These are phyloP conservation scores for Zaprionus gabonicus DNA, from an alignment of 1,140 invertebrate genomes.

Conservation along the genomic window DNA sequence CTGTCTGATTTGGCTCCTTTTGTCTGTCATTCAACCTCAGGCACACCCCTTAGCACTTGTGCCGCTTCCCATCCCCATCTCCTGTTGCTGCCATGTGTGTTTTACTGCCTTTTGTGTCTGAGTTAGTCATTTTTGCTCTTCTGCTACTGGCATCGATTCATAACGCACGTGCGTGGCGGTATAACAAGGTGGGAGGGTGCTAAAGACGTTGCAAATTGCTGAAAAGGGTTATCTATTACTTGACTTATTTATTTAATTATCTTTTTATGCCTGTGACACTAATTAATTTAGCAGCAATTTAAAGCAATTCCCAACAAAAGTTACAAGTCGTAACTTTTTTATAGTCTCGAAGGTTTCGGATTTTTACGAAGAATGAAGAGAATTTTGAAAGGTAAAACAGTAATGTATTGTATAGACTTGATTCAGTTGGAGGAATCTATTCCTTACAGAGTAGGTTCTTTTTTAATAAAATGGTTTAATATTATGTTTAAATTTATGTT, in stretches of 20 bases:
- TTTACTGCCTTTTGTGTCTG: constrained; percentile 80
- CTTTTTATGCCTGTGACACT: constrained; percentile 1
- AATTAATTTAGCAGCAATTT: constrained; percentile 1
- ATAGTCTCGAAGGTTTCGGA: neutral
- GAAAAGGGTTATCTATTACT: constrained; percentile 1
- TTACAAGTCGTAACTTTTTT: constrained; percentile 4
- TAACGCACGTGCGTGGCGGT: constrained; percentile 61
- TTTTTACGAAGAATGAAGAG: neutral
- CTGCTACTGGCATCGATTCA: constrained; percentile 72
- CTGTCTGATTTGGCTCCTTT: neutral
- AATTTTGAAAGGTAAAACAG: neutral
- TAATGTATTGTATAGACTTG: too few species aligned
- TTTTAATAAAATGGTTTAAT: too few species aligned
- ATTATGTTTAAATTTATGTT: too few species aligned
- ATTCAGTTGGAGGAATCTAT: too few species aligned
- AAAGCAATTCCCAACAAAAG: neutral
- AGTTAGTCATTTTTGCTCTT: constrained; percentile 72
- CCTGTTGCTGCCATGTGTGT: constrained; percentile 37
- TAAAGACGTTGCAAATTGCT: neutral
- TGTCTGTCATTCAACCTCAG: constrained; percentile 74
- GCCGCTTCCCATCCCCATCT: neutral
- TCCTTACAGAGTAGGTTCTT: too few species aligned
- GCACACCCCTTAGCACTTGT: constrained; percentile 12
- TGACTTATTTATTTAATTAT: constrained; percentile 1
- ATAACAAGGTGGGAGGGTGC: neutral